Percentiles rank a stretch among this genome's conserved stretches.
phyloP scores from a whole-genome alignment of 1,140 invertebrate species.

The Mactra quadrangularis region DNA sequence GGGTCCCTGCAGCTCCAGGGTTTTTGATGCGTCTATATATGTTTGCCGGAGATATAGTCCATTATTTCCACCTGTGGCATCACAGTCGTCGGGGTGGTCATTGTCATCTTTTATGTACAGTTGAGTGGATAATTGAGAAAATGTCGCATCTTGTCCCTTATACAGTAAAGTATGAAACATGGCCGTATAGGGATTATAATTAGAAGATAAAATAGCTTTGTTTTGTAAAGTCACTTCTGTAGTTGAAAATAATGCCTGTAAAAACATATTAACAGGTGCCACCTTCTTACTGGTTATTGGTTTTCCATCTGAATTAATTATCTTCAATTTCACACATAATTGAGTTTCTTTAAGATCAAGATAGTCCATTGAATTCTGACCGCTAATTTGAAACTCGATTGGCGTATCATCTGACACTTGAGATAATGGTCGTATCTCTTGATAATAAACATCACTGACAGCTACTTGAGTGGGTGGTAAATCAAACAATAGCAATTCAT shows the following conservation, averaged over 20 bases:
- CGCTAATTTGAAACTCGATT: constrained; percentile 42
- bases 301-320: constrained; percentile 24
- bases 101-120: constrained; percentile 48
- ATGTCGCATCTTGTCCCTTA: constrained; percentile 30
- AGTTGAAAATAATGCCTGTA: constrained; percentile 29
- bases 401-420: constrained; percentile 38
- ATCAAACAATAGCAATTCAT: constrained; percentile 28
- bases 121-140: constrained; percentile 31
- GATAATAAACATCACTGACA: constrained; percentile 35
- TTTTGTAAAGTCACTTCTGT: constrained; percentile 45
- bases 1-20: constrained; percentile 52
- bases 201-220: constrained; percentile 27
- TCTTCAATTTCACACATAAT: constrained; percentile 27
- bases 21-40: constrained; percentile 22
- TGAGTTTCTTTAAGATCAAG: constrained; percentile 9
- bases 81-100: constrained; percentile 23
- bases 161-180: constrained; percentile 44
- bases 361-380: constrained; percentile 11
- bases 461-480: constrained; percentile 47
- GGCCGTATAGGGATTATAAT: constrained; percentile 36
- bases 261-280: constrained; percentile 42
- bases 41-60: constrained; percentile 5
- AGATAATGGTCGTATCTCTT: constrained; percentile 42
- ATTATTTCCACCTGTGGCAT: constrained; percentile 7
- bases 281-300: neutral